Base-by-base conservation (phyloP, 2,797 vertebrate species). In the Pipistrellus pygmaeus region DNA sequence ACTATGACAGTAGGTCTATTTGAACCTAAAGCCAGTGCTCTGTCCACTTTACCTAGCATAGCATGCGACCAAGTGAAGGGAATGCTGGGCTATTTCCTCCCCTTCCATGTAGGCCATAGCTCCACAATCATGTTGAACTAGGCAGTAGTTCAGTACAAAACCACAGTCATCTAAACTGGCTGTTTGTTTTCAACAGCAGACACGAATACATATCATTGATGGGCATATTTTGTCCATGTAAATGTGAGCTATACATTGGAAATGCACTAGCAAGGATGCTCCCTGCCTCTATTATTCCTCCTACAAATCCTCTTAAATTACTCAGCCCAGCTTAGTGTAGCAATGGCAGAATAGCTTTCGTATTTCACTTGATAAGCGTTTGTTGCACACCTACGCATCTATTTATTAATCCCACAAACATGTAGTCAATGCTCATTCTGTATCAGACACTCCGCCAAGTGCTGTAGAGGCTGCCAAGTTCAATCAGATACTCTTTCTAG, bases 221-320 rank as follows among this genome's bases (percentile, higher is more conserved):
- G 30, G 13, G 6, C 0, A 90, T 25, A 82, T 80, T 94, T 78
- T 35, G 30, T 41, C 72, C 66, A 11, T 32, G 20, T 30, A 32
- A 46, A 18, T 60, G 8, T 41, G 30, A 82, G 48, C 17, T 69
- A 12, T 21, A 38, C n/a, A 27, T 38, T 69, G 35, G 8, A 66
- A 81, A 72, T 23, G 66, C 69, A 71, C 41, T 27, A 86, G n/a
- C 41, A 81, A 87, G 27, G 25, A 44, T 17, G 5, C 6, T 86
- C 41, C 60, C 25, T 81, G 77, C 64, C 18, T 68, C 38, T 27
- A 57, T 15, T 23, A 27, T 77, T 95, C 92, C 38, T 91, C 46
- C 57, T 81, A 75, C 91, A 92, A 83, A 62, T 64, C 13, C 13
- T 81, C 48, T 41, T 82, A 84, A 93, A 55, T 62, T 64, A 93